Conservation (phyloP, 2,888 invertebrate species). For the Encarsia formosa region DNA sequence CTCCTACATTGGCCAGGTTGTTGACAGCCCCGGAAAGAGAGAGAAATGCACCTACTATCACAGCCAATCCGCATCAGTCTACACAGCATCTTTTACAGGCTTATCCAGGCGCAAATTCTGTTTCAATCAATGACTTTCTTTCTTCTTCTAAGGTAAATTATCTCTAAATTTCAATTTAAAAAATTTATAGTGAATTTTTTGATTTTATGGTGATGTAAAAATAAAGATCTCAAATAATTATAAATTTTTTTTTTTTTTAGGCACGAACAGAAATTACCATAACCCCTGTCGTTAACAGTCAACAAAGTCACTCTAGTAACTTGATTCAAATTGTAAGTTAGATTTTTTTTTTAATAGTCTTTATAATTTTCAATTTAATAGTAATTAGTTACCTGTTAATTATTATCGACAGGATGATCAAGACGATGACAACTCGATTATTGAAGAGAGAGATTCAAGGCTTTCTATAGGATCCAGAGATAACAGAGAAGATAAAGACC, state of each 20-base stretch:
- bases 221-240: conserved; percentile 19
- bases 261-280: conserved; percentile 62
- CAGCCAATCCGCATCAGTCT: conserved; percentile 37
- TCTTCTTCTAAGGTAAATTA: conserved; percentile 53
- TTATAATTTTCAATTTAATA: neutral
- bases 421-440: conserved; percentile 52
- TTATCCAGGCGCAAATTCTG: conserved; percentile 47
- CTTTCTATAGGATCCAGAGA: conserved; percentile 42
- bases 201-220: neutral
- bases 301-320: conserved; percentile 44
- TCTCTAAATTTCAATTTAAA: neutral
- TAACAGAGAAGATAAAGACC: conserved; percentile 46
- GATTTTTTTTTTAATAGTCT: neutral
- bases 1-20: conserved; percentile 76
- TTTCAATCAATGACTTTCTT: conserved; percentile 54
- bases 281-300: conserved; percentile 55
- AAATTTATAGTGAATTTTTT: neutral
- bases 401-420: conserved; percentile 53
- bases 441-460: conserved; percentile 52
- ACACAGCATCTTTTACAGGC: conserved; percentile 45
- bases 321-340: conserved; percentile 46
- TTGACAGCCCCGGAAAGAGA: conserved; percentile 63
- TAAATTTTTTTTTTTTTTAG: conserved; percentile 41
- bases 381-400: neutral
- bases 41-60: conserved; percentile 40